Conservation (phyloP, 2,113 vertebrate species). For the Odocoileus virginianus region DNA sequence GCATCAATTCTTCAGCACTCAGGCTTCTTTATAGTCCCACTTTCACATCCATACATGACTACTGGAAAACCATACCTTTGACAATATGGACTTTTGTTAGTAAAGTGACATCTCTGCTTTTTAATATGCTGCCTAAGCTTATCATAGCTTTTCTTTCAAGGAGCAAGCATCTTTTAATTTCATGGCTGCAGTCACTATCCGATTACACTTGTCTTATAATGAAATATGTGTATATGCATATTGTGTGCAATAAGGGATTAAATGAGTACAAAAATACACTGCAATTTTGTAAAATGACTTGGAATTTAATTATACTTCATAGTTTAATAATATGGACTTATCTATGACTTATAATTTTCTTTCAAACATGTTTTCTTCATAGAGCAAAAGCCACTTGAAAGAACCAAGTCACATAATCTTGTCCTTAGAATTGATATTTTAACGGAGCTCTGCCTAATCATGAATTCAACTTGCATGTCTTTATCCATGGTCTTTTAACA, state of each 20-base stretch:
- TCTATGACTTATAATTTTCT: not conserved
- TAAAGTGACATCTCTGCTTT: not conserved
- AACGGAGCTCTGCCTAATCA: not conserved
- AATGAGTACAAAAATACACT: not conserved
- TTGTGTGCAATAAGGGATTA: not conserved
- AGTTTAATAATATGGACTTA: not conserved
- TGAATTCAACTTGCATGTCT: not conserved
- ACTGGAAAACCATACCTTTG: not conserved
- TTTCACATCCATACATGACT: not conserved
- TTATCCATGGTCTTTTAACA: not conserved
- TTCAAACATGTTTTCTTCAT: not conserved
- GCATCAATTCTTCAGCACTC: not conserved
- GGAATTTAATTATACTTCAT: not conserved
- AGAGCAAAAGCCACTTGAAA: not conserved
- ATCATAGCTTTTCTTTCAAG: not conserved
- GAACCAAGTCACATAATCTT: not conserved
- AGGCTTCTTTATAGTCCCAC: not conserved
- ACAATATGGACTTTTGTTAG: not conserved
- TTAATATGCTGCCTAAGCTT: not conserved
- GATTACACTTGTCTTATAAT: not conserved
- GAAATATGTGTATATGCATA: not conserved
- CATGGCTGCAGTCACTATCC: not conserved
- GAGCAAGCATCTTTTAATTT: not conserved
- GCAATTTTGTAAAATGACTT: not conserved
- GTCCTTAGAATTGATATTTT: not conserved